Evolutionary conservation across 2,113 vertebrate genomes (phyloP).

Genomic region (Philantomba maxwellii): DNA sequence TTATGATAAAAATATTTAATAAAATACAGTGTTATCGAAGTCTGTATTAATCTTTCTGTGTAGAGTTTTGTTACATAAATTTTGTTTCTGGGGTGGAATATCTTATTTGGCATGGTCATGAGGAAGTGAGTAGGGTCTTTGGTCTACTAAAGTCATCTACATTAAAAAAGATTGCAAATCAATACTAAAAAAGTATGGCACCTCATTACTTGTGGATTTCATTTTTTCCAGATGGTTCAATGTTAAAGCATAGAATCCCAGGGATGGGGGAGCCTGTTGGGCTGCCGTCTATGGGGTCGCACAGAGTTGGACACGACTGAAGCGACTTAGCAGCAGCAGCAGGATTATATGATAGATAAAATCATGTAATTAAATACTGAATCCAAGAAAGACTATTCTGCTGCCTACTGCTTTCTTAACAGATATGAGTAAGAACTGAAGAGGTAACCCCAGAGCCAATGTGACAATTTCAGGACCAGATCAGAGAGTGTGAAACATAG

Average conservation of each 20-base stretch:
- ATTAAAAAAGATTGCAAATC: neutral
- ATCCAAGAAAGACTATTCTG: neutral
- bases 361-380: neutral
- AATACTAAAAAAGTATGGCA: neutral
- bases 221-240: neutral
- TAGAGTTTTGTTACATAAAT: neutral
- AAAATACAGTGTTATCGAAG: neutral
- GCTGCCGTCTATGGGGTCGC: too few species aligned
- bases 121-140: neutral
- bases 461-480: neutral
- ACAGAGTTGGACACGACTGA: too few species aligned
- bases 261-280: too few species aligned
- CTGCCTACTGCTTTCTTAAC: neutral
- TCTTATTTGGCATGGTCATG: neutral
- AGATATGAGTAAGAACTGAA: neutral
- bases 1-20: neutral
- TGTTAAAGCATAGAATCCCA: neutral
- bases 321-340: neutral
- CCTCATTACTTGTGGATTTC: neutral
- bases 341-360: neutral
- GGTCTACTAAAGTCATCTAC: neutral
- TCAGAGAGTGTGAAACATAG: neutral
- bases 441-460: neutral
- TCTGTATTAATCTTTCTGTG: neutral
- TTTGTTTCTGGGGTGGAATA: neutral